Evolutionary conservation across 2,888 invertebrate species (phyloP).

Genomic region (Nowickia ferox): DNA sequence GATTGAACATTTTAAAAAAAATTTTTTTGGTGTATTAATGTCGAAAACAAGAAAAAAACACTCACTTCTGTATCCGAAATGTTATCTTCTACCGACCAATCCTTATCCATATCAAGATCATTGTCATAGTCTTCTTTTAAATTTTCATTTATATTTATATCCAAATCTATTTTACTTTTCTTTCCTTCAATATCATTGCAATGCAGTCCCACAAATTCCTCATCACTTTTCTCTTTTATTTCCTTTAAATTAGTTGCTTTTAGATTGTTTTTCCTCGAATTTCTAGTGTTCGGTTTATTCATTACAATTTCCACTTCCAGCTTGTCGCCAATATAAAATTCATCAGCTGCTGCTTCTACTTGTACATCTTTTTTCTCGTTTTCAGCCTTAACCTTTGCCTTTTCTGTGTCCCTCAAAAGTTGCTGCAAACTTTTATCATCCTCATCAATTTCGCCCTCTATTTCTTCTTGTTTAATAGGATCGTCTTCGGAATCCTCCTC

Average conservation of each 20-base stretch:
- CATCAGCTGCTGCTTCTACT: not conserved
- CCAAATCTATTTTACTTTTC: not conserved
- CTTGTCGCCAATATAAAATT: conserved; percentile 25
- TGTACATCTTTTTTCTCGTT: not conserved
- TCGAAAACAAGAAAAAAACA: not conserved
- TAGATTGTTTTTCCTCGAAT: conserved; percentile 1
- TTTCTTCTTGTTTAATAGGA: conserved; percentile 69
- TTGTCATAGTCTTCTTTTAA: conserved; percentile 35
- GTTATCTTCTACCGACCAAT: conserved; percentile 54
- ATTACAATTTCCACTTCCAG: conserved; percentile 27
- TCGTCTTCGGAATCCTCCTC: conserved; percentile 66
- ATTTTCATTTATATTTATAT: conserved; percentile 33
- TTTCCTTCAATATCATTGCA: not conserved
- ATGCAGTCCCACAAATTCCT: not conserved
- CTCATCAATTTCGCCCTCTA: conserved; percentile 27
- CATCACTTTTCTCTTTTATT: not conserved
- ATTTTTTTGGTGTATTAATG: too few relatives aligned
- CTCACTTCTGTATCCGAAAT: conserved; percentile 42
- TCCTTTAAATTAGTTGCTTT: not conserved
- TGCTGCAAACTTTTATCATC: conserved; percentile 52
- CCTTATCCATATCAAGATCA: conserved; percentile 54
- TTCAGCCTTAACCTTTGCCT: not conserved
- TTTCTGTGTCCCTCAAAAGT: conserved; percentile 42
- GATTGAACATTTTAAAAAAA: too few relatives aligned
- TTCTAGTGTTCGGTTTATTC: conserved; percentile 53